Conservation (phyloP, 2,797 vertebrate genomes). For the Sebastes cheni region DNA sequence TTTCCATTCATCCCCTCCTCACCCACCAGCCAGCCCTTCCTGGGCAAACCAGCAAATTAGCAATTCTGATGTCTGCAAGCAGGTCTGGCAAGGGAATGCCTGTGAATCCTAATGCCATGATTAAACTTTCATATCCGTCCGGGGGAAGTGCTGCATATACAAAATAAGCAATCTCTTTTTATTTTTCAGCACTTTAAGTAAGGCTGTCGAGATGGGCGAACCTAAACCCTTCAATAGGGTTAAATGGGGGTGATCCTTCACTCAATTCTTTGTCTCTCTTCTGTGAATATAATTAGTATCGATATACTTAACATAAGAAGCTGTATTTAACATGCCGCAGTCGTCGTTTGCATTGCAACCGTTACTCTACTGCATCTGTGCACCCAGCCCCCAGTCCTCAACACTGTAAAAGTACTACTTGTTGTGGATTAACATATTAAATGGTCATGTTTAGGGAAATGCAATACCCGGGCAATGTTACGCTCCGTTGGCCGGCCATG, state of each 20-base stretch:
- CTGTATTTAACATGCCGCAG: background rate
- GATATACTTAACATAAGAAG: constrained; percentile 3
- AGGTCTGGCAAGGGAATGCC: constrained; percentile 76
- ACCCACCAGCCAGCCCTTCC: constrained; percentile 66
- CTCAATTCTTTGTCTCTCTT: constrained; percentile 51
- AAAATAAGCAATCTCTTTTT: constrained; percentile 76
- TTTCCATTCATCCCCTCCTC: constrained; percentile 77
- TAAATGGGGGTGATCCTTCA: constrained; percentile 60
- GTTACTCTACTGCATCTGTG: constrained; percentile 5
- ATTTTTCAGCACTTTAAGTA: constrained; percentile 69
- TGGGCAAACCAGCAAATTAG: constrained; percentile 78
- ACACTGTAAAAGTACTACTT: constrained; percentile 14
- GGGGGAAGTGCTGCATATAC: constrained; percentile 76
- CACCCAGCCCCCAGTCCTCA: background rate
- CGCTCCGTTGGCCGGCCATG: constrained; percentile 2
- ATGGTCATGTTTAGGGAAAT: constrained; percentile 37
- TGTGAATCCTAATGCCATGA: constrained; percentile 82
- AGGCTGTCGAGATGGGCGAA: constrained; percentile 56
- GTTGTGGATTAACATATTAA: constrained; percentile 36
- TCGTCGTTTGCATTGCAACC: background rate
- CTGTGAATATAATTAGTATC: constrained; percentile 14
- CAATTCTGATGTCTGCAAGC: constrained; percentile 82
- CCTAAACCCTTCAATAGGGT: constrained; percentile 68
- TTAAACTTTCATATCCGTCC: constrained; percentile 81
- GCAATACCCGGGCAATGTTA: constrained; percentile 29